A percentile compares a stretch with the other conserved stretches of the same genome.
Evolutionary conservation across 2,113 vertebrate genomes (phyloP).

Genomic region (Calidris pugnax): DNA sequence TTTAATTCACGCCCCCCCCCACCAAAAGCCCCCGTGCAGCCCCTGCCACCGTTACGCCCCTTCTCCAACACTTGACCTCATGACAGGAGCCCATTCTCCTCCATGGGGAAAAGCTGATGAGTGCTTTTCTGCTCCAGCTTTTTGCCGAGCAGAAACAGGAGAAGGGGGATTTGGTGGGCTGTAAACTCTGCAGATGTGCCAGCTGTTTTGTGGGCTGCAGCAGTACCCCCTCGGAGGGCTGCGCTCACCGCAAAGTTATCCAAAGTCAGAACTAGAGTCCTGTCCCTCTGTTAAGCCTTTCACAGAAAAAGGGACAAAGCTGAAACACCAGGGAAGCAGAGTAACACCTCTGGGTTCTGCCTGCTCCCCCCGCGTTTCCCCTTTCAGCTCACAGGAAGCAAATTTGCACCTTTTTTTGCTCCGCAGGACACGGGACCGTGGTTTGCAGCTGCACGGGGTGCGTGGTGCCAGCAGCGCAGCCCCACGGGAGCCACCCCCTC

Average conservation of each 20-base stretch:
- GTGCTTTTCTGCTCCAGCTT: not conserved
- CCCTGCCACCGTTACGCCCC: accelerated
- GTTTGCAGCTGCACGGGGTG: not conserved
- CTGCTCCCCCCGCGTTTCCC: not conserved
- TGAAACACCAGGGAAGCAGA: not conserved
- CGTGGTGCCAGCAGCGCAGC: not conserved
- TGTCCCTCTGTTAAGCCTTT: not conserved
- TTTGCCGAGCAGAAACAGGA: not conserved
- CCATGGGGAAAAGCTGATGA: not conserved
- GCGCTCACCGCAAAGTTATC: not conserved
- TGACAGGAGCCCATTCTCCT: not conserved
- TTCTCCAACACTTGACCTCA: accelerated
- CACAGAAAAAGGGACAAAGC: not conserved
- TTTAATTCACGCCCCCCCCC: not conserved
- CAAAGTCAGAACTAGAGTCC: not conserved
- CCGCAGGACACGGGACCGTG: accelerated
- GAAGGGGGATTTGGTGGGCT: not conserved
- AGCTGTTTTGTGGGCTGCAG: not conserved
- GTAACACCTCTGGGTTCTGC: not conserved
- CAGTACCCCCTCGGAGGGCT: not conserved
- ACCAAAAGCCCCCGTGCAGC: accelerated
- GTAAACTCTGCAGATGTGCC: not conserved
- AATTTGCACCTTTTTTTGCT: not conserved
- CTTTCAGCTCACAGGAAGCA: not conserved
- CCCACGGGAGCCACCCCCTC: not conserved